Conservation (phyloP, 2,888 invertebrate species). For the Cataglyphis albicans region DNA sequence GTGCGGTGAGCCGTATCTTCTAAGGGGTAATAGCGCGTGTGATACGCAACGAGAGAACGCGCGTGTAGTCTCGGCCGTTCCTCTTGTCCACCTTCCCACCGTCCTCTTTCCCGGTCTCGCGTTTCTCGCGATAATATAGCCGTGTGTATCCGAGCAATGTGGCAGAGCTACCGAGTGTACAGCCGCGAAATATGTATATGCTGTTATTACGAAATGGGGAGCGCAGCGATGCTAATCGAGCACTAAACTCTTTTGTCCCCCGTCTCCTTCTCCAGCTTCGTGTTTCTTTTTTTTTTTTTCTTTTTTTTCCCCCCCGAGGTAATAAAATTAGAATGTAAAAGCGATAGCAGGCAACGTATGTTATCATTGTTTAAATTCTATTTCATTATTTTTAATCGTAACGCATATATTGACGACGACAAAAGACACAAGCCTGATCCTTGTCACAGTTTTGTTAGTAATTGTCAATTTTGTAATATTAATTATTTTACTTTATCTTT, state of each 20-base stretch:
- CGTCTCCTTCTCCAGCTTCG: conserved; percentile 4
- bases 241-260: neutral
- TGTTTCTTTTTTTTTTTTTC: too few relatives aligned
- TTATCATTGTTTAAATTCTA: neutral
- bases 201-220: conserved; percentile 27
- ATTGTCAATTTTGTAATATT: neutral
- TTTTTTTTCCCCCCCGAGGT: neutral
- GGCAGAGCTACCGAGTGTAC: conserved; percentile 11
- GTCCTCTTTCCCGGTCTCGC: conserved; percentile 16
- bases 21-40: conserved; percentile 77
- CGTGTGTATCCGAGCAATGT: neutral
- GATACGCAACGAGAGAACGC: conserved; percentile 70
- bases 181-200: conserved; percentile 11
- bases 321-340: neutral
- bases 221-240: conserved; percentile 22
- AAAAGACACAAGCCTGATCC: neutral
- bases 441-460: too few relatives aligned
- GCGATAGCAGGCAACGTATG: neutral
- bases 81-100: conserved; percentile 7
- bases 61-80: conserved; percentile 37
- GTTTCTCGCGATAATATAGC: conserved; percentile 33
- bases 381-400: neutral
- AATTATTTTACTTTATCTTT: neutral
- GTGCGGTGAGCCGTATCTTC: conserved; percentile 77
- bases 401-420: neutral